These are phyloP conservation scores for Trogon melanurus DNA, from an alignment of 2,113 vertebrate genomes.

Conservation along the genomic window DNA sequence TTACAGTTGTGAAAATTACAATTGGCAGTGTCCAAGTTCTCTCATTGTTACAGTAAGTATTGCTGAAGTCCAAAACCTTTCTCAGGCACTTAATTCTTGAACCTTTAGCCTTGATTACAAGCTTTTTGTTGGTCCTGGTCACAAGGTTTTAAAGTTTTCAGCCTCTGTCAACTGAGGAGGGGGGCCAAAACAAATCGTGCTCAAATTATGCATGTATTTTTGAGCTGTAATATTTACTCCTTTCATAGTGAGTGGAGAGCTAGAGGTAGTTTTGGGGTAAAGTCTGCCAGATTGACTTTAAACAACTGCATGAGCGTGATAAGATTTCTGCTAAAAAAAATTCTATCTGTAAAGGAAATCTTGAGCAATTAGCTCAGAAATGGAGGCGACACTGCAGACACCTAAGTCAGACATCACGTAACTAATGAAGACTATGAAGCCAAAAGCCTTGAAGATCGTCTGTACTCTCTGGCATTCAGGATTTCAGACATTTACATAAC, in stretches of 20 bases:
- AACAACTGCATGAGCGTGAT: neutral
- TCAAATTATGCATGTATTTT: neutral
- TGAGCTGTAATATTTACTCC: neutral
- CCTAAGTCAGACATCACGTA: neutral
- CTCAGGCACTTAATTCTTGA: neutral
- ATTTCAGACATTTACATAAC: neutral
- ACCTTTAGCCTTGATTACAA: neutral
- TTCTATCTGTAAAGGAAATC: neutral
- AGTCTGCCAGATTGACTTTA: neutral
- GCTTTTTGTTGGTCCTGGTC: neutral
- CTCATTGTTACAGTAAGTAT: neutral
- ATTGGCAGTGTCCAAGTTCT: neutral
- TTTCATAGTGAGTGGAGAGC: neutral
- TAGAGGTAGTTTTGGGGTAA: neutral
- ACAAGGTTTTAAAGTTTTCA: neutral
- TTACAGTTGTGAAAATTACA: neutral
- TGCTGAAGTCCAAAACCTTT: neutral
- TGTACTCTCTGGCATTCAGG: neutral
- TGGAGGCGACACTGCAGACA: neutral
- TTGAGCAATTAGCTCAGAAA: neutral
- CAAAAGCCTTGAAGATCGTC: neutral
- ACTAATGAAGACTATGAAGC: neutral
- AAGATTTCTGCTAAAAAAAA: neutral
- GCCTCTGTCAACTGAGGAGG: neutral
- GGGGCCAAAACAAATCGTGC: neutral